Evolutionary conservation across 2,113 vertebrate genomes (phyloP).

Genomic region (Ceyx margarethae): DNA sequence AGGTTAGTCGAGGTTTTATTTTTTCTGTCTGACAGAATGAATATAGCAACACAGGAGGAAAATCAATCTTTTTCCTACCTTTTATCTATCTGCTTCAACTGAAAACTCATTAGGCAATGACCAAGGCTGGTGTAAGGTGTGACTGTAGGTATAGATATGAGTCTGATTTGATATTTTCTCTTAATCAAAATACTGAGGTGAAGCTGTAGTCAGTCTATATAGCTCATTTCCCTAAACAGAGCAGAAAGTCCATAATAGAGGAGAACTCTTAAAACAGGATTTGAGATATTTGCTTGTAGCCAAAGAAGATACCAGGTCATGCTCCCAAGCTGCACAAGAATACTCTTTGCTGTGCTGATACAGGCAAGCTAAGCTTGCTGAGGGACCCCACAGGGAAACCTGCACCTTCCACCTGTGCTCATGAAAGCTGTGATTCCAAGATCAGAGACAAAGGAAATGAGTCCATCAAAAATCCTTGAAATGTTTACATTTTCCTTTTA

Average conservation of each 20-base stretch:
- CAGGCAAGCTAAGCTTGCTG: background rate
- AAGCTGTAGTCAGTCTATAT: no score
- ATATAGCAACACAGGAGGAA: background rate
- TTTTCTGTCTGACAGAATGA: background rate
- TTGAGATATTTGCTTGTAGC: background rate
- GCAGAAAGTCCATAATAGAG: background rate
- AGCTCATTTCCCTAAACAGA: background rate
- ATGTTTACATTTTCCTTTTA: background rate
- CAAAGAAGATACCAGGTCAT: background rate
- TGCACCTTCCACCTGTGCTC: background rate
- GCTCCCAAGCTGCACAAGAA: background rate
- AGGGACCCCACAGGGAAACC: background rate
- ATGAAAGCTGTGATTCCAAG: background rate
- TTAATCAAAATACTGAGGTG: background rate
- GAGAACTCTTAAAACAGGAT: background rate
- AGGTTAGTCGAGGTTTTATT: background rate
- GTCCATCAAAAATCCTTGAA: background rate
- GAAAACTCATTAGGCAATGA: background rate
- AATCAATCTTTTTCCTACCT: background rate
- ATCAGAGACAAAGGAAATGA: background rate
- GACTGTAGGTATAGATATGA: background rate
- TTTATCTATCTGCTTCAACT: background rate
- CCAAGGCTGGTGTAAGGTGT: background rate
- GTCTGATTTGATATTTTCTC: background rate
- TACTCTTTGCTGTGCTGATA: background rate